Base-by-base conservation (phyloP, 35 echinoderm and acorn worm species). In the Amphiura filiformis region DNA sequence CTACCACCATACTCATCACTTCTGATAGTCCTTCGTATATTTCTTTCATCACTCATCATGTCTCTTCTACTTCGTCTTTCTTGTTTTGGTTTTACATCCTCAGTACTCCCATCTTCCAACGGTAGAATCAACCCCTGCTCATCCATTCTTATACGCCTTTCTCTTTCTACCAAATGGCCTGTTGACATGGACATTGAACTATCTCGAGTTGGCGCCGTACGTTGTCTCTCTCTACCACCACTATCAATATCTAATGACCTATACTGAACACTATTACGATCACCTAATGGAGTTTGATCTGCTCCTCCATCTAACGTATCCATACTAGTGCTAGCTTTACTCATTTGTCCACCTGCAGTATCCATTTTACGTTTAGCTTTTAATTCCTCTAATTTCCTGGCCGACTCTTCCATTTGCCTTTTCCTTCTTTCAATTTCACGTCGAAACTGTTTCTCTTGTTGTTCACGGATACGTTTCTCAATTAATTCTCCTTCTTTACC, bases 401-500 rank as follows among this genome's bases (percentile, higher is more conserved):
- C 88, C 1, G 89, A 91, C 79, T 94, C 93, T 31, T 94, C 93
- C 93, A 91, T 91, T 41, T 88, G 89, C 31, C 81, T 86, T 34
- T 87, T 87, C 34, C 93, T 75, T n/a, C 89, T 44, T 80, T 91
- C 93, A 12, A 88, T 84, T 77, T 91, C 93, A 37, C 81, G 84
- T 26, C 89, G 33, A 26, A 91, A 91, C 56, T 95, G 89, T 36
- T 84, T 77, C 44, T 91, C 85, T 23, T 82, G 90, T 33, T 94
- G 86, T 76, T 99, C 96, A 41, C 90, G 37, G 38, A 99, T 99
- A 13, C 87, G 84, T 85, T 90, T 88, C 85, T 99, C 96, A 76
- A 99, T 99, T 12, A 94, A 65, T 77, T 99, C 96, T 49, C 96
- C 96, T 56, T 99, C 96, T 65, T 90, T 76, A 34, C 96, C 91